Evolutionary conservation across 2,797 vertebrate genomes (phyloP).

Genomic region (Scolopax bukidnonensis): DNA sequence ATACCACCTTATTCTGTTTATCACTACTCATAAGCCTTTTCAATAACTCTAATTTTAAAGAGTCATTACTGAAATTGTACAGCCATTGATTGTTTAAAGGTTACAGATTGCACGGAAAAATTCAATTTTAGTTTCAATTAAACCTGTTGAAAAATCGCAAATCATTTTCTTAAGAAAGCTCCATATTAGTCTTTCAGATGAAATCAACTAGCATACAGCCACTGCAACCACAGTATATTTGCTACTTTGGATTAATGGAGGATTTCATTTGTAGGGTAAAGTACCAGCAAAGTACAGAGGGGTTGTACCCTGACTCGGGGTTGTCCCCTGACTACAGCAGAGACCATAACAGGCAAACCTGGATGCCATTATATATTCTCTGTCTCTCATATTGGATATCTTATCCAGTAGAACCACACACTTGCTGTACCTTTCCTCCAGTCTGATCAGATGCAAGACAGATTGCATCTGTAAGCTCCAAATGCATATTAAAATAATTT

Average conservation of each 20-base stretch:
- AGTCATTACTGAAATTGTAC: constrained; percentile 61
- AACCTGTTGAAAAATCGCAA: constrained; percentile 54
- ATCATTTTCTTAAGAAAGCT: constrained; percentile 21
- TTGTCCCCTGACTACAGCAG: neutral
- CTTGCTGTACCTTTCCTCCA: neutral
- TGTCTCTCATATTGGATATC: neutral
- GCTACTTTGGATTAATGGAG: neutral
- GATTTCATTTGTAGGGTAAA: neutral
- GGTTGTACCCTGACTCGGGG: neutral
- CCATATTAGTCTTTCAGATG: neutral
- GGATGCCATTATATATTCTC: neutral
- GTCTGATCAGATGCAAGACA: neutral
- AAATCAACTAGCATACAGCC: neutral
- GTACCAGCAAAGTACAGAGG: neutral
- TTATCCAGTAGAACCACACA: neutral
- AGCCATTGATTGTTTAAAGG: constrained; percentile 74
- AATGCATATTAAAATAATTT: neutral
- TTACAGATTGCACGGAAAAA: constrained; percentile 59
- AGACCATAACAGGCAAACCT: neutral
- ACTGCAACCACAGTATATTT: neutral
- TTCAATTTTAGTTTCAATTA: constrained; percentile 70
- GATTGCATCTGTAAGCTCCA: neutral
- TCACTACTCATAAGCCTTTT: constrained; percentile 66
- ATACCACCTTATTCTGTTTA: constrained; percentile 70
- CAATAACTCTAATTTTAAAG: constrained; percentile 77